A percentile compares a stretch with the other conserved stretches of the same genome.
Evolutionary conservation across 2,888 invertebrate species (phyloP).

Genomic region (Limnephilus rhombicus): DNA sequence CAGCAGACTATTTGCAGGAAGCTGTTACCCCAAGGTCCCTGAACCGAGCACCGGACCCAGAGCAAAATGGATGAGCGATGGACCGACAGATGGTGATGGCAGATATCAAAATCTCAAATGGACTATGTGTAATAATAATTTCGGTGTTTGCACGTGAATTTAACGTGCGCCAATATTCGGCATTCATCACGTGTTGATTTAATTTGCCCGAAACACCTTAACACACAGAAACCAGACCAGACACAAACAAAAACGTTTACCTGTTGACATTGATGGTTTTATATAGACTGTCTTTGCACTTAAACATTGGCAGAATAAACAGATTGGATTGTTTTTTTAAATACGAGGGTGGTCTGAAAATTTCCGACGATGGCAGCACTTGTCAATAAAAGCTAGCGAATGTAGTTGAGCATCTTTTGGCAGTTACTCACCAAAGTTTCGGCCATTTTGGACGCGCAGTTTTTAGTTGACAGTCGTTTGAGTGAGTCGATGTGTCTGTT

Average conservation of each 20-base stretch:
- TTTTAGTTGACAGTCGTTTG: too few species aligned
- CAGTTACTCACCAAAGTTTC: too few species aligned
- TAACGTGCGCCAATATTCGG: background rate
- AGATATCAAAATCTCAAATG: slow-evolving; percentile 10
- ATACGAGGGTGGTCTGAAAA: too few species aligned
- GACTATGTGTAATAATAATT: background rate
- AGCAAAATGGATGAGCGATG: slow-evolving; percentile 36
- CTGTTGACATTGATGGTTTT: background rate
- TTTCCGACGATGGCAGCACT: too few species aligned
- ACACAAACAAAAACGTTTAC: background rate
- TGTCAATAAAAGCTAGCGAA: too few species aligned
- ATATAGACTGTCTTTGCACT: background rate
- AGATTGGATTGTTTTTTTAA: too few species aligned
- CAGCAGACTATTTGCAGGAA: background rate
- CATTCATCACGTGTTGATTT: background rate
- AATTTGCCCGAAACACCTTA: background rate
- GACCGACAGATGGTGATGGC: slow-evolving; percentile 28
- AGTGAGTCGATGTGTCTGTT: too few species aligned
- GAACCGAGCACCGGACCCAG: background rate
- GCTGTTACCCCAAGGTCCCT: background rate
- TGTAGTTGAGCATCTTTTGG: too few species aligned
- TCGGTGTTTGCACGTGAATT: background rate
- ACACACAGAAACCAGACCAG: background rate
- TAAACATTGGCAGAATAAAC: too few species aligned
- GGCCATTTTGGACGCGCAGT: too few species aligned